Evolutionary conservation across 2,113 vertebrate genomes (phyloP), one percentile per base, ranked within the genome.

Genomic region (Ivindomyrus marchei): DNA sequence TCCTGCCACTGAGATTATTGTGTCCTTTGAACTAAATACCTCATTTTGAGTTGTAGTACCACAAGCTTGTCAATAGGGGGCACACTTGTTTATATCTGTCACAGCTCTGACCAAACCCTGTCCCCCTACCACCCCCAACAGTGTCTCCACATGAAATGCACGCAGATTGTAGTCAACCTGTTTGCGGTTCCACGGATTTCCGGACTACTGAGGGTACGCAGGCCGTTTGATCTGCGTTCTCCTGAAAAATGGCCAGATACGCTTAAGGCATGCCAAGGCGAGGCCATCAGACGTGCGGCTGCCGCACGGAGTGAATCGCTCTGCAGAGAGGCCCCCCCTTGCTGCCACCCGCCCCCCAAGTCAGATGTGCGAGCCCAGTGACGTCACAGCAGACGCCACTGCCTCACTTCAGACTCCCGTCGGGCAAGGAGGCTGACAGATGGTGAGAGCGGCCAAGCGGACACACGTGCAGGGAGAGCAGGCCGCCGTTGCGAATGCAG

Each of bases 351-450:
- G 0, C 4, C 19, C 15, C 21, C 31, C 36, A 10, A 47, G 83
- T 45, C 83, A 85, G 83, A 85, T 85, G 83, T 83, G 77, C 39
- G 19, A 83, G 19, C 77, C 83, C 21, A 85, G n/a, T 70, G n/a
- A 45, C 45, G 83, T 46, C 42, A 85, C 36, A 10, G 19, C 83
- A 9, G 42, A 45, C 45, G 19, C 45, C 19, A 85, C 9, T 21
- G 83, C 39, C 45, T 47, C 9, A 8, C 83, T 46, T 45, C 83
- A 47, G 42, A 47, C 42, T n/a, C 83, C 42, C 24, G 83, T 45
- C 8, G 83, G 24, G 83, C 42, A 42, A n/a, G 45, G 45, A 47
- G 21, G 83, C 24, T 9, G 45, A 46, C 83, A 85, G 83, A 85
- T 85, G 83, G 83, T 46, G 42, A 47, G 45, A 47, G 83, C 21